Base-by-base conservation (phyloP, 2,113 vertebrate genomes). In the Balaenoptera acutorostrata region DNA sequence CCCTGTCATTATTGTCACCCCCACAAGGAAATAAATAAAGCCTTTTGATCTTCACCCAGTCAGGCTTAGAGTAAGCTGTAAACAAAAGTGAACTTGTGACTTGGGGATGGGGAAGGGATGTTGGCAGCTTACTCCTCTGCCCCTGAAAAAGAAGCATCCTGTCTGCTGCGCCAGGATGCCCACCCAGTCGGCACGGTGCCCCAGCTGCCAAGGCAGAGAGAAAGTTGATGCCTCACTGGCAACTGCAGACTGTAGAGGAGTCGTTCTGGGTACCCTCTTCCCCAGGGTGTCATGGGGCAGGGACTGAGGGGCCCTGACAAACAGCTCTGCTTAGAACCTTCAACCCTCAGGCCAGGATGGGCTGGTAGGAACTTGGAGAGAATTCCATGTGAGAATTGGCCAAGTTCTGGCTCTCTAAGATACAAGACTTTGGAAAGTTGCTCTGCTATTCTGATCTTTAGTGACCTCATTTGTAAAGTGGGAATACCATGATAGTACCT, bases 51-150 rank as follows among this genome's bases (percentile, higher is more conserved):
- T 82, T 87, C 63, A 87, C 49, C 90, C 88, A 75, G 36, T 95
- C 86, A 83, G 88, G 68, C 96, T 83, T 17, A 80, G 57, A 83
- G 71, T 93, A 75, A 93, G 88, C 96, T 90, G 57, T 96, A 97
- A 97, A 98, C 96, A 97, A 89, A 93, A 96, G 86, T 97, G 96
- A 97, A 97, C 96, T 96, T 93, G 95, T 93, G 93, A 96, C 81
- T 49, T 52, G 41, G 71, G 81, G 49, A 15, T 46, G 12, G 41
- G 49, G 55, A 83, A 78, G 83, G 74, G 89, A 86, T 41, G 44
- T 64, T 96, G 92, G 87, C 95, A 97, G 90, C 87, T 72, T 55
- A 29, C 59, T 83, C 36, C 78, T 95, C 52, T 78, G 80, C 55
- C 95, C 69, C 95, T 96, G 69, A 72, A 75, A 97, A 81, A 86